Conservation (phyloP, 2,113 vertebrate genomes). For the Urocitellus parryii region DNA sequence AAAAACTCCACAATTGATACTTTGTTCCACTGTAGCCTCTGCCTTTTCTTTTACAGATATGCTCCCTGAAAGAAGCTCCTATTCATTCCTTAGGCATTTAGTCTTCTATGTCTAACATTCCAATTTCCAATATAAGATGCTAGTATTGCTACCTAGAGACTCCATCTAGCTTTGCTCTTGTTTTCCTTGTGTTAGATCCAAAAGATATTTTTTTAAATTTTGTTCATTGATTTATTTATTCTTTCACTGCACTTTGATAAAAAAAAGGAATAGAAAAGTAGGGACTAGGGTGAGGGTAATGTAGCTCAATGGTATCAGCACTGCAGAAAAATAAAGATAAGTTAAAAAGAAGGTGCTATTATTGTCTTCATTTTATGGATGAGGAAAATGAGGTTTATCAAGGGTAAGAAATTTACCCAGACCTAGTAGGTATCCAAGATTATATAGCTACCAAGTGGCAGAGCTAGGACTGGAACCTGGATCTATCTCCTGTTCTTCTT, state of each 20-base stretch:
- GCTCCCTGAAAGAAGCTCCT: not conserved
- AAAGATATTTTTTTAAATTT: not conserved
- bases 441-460: not conserved
- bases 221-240: conserved; percentile 1
- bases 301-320: no score
- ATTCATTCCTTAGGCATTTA: not conserved
- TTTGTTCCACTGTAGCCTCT: not conserved
- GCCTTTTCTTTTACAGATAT: not conserved
- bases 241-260: conserved; percentile 8
- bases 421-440: not conserved
- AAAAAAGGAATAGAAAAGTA: not conserved
- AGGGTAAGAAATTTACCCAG: not conserved
- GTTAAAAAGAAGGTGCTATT: not conserved
- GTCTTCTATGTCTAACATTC: not conserved
- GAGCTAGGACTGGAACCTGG: not conserved
- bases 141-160: no score
- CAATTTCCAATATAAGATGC: no score
- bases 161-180: no score
- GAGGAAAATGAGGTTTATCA: not conserved
- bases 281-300: not conserved
- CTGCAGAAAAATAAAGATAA: no score
- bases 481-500: not conserved
- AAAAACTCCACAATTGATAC: not conserved
- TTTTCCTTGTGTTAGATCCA: not conserved
- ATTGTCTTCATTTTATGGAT: conserved; percentile 6